Conservation (phyloP, 2,113 vertebrate genomes). For the Crotalus helleri region DNA sequence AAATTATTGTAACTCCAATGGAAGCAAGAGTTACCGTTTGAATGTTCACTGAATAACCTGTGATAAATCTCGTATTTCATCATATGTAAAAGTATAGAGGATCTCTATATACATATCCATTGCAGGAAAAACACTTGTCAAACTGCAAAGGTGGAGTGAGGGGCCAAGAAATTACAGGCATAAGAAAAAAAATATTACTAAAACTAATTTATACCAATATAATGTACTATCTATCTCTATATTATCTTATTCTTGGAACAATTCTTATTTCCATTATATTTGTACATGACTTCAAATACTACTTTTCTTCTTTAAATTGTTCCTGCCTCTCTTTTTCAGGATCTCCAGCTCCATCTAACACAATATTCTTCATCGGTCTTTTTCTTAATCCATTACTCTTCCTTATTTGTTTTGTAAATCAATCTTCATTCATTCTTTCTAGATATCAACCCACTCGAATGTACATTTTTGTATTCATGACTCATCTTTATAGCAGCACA, state of each 20-base stretch:
- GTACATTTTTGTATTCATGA: neutral
- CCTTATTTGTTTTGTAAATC: neutral
- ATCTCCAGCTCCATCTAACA: neutral
- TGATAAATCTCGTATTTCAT: neutral
- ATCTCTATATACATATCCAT: neutral
- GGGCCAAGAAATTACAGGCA: too few relatives aligned
- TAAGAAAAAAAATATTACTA: neutral
- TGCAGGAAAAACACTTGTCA: too few relatives aligned
- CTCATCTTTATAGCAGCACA: neutral
- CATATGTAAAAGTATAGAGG: neutral
- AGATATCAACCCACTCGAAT: neutral
- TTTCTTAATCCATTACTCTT: neutral
- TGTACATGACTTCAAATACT: neutral
- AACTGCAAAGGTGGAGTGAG: too few relatives aligned
- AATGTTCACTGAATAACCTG: neutral
- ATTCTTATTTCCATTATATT: neutral
- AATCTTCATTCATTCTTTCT: neutral
- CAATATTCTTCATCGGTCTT: neutral
- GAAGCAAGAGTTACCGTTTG: neutral
- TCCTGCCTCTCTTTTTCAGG: too few relatives aligned
- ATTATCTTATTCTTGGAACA: neutral
- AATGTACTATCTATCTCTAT: neutral
- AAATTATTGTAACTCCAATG: neutral
- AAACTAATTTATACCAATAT: neutral
- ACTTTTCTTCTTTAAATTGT: neutral